Percentiles rank a stretch among this genome's conserved stretches.
phyloP scores from a whole-genome alignment of 2,113 vertebrate genomes.

The Serinus canaria region DNA sequence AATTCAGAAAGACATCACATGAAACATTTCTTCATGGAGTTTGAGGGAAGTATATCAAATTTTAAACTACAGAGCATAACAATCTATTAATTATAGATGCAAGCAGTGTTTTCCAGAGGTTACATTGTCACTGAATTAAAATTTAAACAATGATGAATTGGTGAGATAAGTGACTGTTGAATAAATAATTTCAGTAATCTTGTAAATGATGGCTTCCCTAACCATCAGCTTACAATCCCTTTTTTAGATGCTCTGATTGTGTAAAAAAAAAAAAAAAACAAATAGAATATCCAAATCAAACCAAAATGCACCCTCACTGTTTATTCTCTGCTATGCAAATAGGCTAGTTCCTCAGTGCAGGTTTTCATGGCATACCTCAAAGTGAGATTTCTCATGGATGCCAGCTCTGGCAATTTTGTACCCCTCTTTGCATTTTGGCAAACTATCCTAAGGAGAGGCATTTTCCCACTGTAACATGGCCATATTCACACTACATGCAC shows the following conservation, averaged over 20 bases:
- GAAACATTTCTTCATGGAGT: not conserved
- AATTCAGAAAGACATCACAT: not conserved
- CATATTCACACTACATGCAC: not conserved
- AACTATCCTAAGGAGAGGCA: not conserved
- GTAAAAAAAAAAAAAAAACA: not conserved
- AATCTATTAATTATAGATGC: constrained; percentile 25
- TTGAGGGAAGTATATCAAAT: not conserved
- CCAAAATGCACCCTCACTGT: not conserved
- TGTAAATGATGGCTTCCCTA: not conserved
- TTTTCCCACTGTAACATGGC: not conserved
- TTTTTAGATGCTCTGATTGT: not conserved
- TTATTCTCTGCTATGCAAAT: not conserved
- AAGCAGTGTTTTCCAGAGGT: constrained; percentile 9
- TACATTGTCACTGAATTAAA: constrained; percentile 42
- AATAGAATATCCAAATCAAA: not conserved
- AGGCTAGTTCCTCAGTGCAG: not conserved
- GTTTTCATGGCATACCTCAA: not conserved
- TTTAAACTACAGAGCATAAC: not conserved
- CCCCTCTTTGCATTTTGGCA: not conserved
- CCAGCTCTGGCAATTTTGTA: not conserved
- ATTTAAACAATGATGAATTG: constrained; percentile 34
- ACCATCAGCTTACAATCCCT: not conserved
- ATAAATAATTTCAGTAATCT: constrained; percentile 22
- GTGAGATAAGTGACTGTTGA: not conserved
- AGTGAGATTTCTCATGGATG: not conserved